Conservation (phyloP, 2,888 invertebrate species). For the Ferrisia virgata region DNA sequence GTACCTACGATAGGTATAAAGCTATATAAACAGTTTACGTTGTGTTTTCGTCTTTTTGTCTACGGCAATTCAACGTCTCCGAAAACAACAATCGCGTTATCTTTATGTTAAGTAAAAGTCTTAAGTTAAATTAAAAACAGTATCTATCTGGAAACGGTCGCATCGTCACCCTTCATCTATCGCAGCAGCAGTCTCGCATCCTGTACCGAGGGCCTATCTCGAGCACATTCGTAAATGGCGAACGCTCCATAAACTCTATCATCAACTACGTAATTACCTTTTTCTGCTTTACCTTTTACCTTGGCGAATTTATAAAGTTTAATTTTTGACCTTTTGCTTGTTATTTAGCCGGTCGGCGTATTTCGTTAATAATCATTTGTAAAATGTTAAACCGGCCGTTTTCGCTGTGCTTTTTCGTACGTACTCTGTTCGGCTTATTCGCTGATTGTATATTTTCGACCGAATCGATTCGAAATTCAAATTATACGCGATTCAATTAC, state of each 20-base stretch:
- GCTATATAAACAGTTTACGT: background rate
- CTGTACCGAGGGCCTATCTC: no score
- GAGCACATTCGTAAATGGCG: conserved; percentile 5
- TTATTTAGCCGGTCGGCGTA: conserved; percentile 8
- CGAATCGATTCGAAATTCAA: background rate
- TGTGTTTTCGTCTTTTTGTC: background rate
- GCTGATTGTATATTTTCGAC: background rate
- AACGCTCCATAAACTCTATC: conserved; percentile 10
- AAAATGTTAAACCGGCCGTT: background rate
- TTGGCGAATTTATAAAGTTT: background rate
- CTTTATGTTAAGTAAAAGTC: background rate
- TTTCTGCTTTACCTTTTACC: background rate
- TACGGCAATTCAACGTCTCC: background rate
- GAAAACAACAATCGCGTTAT: conserved; percentile 14
- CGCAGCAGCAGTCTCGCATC: no score
- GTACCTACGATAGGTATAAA: no score
- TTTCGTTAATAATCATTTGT: background rate
- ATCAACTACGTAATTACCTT: conserved; percentile 23
- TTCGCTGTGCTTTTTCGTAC: background rate
- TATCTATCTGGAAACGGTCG: background rate
- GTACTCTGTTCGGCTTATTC: background rate
- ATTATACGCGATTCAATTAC: background rate
- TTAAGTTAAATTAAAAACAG: conserved; percentile 11
- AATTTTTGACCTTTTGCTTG: conserved; percentile 10
- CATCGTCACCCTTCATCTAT: background rate